A percentile compares a stretch with the other conserved stretches of the same genome.
Conservation (phyloP, 30 jellyfish, hydroid and myxozoan species). For the Aurelia sp. region DNA sequence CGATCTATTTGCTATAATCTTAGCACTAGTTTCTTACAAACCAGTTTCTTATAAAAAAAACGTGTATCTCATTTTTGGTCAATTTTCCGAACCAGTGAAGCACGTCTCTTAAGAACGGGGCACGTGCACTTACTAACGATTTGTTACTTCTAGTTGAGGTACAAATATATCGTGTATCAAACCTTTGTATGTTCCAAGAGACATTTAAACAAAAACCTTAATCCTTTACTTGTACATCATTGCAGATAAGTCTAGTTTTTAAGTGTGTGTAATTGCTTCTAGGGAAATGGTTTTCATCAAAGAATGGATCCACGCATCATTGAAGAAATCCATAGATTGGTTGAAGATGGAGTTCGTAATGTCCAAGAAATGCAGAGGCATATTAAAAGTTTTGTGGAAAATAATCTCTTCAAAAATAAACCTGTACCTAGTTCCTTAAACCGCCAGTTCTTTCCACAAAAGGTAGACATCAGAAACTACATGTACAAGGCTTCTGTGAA, state of each 20-base stretch:
- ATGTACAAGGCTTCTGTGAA: slow-evolving; percentile 23
- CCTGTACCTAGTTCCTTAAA: background rate
- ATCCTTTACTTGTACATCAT: no score
- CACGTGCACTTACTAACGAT: no score
- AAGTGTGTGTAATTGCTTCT: background rate
- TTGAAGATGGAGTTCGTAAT: slow-evolving; percentile 18
- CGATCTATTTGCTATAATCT: no score
- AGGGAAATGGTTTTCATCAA: slow-evolving; percentile 14
- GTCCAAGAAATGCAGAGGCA: slow-evolving; percentile 19
- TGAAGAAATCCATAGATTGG: slow-evolving; percentile 25
- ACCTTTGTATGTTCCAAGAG: no score
- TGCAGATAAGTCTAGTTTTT: background rate
- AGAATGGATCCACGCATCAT: slow-evolving; percentile 1
- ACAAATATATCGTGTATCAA: no score
- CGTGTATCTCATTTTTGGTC: no score
- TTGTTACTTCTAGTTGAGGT: no score
- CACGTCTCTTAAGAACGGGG: no score
- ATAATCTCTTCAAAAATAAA: background rate
- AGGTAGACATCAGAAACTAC: slow-evolving; percentile 1
- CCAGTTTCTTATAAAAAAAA: no score
- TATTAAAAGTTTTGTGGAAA: slow-evolving; percentile 12
- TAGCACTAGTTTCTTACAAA: no score
- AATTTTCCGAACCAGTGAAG: no score
- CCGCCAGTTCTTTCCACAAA: slow-evolving; percentile 21
- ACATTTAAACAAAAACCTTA: no score